Base-by-base conservation (phyloP, 2,113 vertebrate species). In the Petrocephalus microphthalmus region DNA sequence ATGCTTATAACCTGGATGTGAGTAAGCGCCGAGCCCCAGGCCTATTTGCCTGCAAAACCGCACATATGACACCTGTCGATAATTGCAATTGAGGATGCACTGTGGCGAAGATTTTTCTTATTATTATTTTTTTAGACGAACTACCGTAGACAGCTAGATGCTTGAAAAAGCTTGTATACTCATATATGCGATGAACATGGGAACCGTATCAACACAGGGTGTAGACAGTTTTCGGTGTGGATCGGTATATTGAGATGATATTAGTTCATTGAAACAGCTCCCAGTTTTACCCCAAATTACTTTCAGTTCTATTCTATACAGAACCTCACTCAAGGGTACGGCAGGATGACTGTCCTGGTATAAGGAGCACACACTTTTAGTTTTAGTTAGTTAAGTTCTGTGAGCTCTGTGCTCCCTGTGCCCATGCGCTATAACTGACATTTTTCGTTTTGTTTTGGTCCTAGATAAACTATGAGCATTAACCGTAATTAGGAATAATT, bases 1-100 rank as follows among this genome's bases (percentile, higher is more conserved):
- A 93, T 88, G 93, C 92, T 45, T 93, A 93, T 89, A 93, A 92
- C 71, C 89, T 93, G 53, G 93, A 93, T 91, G 93, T 93, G 52
- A 92, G 91, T 92, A 22, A 17, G 3, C 1, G 11, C 11, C 10
- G 25, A 45, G 45, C 25, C 10, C 52, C 5, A n/a, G 29, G 17
- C 13, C 5, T 15, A 57, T 67, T n/a, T 64, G n/a, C 57, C 10
- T 25, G 3, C 25, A 25, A 64, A 11, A 64, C 57, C 57, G 10
- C 57, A 60, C n/a, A n/a, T 1, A 25, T 64, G 57, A 60, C 57
- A 60, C n/a, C 7, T 7, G 57, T n/a, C 7, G n/a, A 1, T 60
- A 8, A 25, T 25, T 25, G n/a, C 22, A 64, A 64, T 8, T 25
- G 57, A 64, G 57, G 25, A 64, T 64, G 57, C 8, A 64, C 8